Evolutionary conservation across 1,140 invertebrate genomes (phyloP), one percentile per base, ranked within the genome.

Genomic region (Sesamia nonagrioides): DNA sequence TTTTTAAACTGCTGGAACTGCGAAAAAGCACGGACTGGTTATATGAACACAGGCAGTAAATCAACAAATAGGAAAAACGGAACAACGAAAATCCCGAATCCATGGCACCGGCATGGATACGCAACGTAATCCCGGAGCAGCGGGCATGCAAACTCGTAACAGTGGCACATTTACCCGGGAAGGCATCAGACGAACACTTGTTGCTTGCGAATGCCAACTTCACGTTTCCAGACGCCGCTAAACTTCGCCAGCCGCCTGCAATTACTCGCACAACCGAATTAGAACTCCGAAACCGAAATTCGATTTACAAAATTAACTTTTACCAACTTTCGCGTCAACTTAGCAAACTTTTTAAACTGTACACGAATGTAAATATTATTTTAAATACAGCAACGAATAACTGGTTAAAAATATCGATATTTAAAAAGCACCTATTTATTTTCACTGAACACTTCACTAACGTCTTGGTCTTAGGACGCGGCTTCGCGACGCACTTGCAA

Each of bases 151-250:
- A 92, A 91, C 79, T 88, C 85, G 84, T 90, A 91, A 92, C 90
- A 94, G 82, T 92, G 86, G 80, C 89, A 91, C 88, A 92, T 87
- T 94, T 94, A 94, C 93, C 93, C 88, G 88, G 86, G 84, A 90
- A 88, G 83, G 88, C 93, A 94, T 94, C 90, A 88, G 91, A 72
- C 89, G 88, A 82, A 88, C 91, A 94, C 93, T 93, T 94, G 93
- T 94, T 94, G 93, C 90, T 83, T 74, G 60, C 60, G 40, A 50
- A 76, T 79, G 71, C 87, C 86, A 91, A 92, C 88, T 90, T 88
- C 86, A 61, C 73, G 74, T 37, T 85, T 84, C 83, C 82, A 83
- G 81, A 79, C 82, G 86, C 81, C 84, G 84, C 82, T 78, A 84
- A 89, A 91, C 89, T 91, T 88, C 84, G 52, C 42, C 61, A 72